phyloP scores from a whole-genome alignment of 2,888 invertebrate genomes.

The Hydroisotoma schaefferi region DNA sequence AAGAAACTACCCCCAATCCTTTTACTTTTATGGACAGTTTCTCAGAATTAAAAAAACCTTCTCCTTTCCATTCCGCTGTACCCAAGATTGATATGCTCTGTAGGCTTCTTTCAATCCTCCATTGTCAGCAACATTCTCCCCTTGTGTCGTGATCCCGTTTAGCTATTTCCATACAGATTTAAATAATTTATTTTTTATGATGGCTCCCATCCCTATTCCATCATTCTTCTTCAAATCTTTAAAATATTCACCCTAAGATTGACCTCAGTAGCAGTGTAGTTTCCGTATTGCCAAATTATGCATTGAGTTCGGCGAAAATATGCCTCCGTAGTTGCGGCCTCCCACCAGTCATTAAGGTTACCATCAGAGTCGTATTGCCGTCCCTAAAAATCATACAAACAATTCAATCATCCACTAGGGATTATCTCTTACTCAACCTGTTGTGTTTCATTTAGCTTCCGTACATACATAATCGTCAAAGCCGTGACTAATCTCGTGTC shows the following conservation, averaged over 20 bases:
- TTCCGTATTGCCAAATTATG: conserved; percentile 89
- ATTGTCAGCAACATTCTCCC: conserved; percentile 60
- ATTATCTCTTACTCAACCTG: background rate
- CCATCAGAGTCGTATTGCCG: conserved; percentile 89
- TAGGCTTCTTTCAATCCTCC: conserved; percentile 70
- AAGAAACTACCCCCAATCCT: background rate
- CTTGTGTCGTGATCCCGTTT: conserved; percentile 68
- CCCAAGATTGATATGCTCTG: conserved; percentile 74
- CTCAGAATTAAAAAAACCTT: conserved; percentile 34
- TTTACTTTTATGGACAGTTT: background rate
- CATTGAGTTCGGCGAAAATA: conserved; percentile 82
- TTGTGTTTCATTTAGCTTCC: background rate
- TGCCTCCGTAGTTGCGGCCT: conserved; percentile 71
- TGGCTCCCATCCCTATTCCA: background rate
- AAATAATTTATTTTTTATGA: background rate
- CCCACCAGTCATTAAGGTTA: conserved; percentile 92
- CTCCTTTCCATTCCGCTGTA: conserved; percentile 56
- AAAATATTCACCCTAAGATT: conserved; percentile 63
- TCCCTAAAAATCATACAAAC: conserved; percentile 70
- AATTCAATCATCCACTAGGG: too few species aligned
- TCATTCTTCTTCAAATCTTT: background rate
- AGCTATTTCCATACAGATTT: conserved; percentile 58
- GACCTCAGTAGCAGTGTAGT: conserved; percentile 76
- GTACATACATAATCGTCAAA: conserved; percentile 47
- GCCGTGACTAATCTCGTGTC: conserved; percentile 82